Evolutionary conservation across 2,888 invertebrate genomes (phyloP).

Genomic region (Caprella mutica): DNA sequence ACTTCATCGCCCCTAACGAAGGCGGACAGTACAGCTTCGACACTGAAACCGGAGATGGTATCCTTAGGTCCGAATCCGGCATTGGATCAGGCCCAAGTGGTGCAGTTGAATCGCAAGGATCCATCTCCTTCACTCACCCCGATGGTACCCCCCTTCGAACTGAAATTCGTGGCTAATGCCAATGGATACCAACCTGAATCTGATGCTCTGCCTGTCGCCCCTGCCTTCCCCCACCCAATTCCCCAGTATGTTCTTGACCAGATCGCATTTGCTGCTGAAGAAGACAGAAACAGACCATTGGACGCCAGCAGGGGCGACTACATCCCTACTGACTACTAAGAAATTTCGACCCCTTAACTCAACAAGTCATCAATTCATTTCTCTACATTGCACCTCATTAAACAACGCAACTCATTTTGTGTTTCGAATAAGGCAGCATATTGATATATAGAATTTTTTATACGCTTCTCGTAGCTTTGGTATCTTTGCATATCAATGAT

Average conservation of each 20-base stretch:
- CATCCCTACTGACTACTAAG: too few relatives aligned
- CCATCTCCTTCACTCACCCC: slow-evolving; percentile 8
- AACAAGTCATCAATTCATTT: too few relatives aligned
- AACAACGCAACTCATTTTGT: too few relatives aligned
- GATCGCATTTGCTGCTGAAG: slow-evolving; percentile 10
- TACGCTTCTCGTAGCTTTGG: too few relatives aligned
- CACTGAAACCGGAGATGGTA: slow-evolving; percentile 20
- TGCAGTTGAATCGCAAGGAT: slow-evolving; percentile 20
- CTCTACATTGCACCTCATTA: too few relatives aligned
- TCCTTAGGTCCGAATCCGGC: slow-evolving; percentile 12
- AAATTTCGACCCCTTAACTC: too few relatives aligned
- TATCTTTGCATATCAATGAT: too few relatives aligned
- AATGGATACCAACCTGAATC: slow-evolving; percentile 7
- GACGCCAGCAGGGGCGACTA: too few relatives aligned
- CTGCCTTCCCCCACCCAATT: not conserved
- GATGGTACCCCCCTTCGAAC: slow-evolving; percentile 9
- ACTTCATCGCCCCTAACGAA: slow-evolving; percentile 14
- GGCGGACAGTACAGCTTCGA: slow-evolving; percentile 16
- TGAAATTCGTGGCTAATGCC: slow-evolving; percentile 9
- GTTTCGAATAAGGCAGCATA: too few relatives aligned
- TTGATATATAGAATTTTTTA: too few relatives aligned
- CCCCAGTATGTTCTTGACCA: slow-evolving; percentile 9
- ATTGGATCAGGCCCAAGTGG: slow-evolving; percentile 8
- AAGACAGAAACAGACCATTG: too few relatives aligned
- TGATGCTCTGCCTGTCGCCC: slow-evolving; percentile 5